Evolutionary conservation across 2,113 vertebrate genomes (phyloP), one percentile per base, ranked within the genome.

Genomic region (Fulmarus glacialis): DNA sequence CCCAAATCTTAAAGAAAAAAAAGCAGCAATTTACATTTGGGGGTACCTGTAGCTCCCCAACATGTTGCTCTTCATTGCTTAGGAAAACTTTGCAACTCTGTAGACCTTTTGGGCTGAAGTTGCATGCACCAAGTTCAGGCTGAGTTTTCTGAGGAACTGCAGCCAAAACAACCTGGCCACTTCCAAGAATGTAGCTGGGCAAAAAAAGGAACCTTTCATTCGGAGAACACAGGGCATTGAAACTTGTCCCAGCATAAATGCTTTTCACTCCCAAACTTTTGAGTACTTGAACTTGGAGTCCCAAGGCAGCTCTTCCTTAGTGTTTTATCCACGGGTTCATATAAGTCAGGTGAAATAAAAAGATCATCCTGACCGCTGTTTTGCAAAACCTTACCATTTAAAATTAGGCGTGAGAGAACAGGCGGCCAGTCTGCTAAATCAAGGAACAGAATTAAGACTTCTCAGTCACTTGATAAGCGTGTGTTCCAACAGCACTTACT

Each of bases 101-200:
- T n/a, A 52, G 70, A 38, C 29, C 58, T 94, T 96, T 93, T 95
- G 70, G 91, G 71, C 67, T 80, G 53, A 68, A 88, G 78, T 24
- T 94, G 83, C 72, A 77, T 85, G 81, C 71, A 45, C 62, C 0
- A 8, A 93, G 80, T 84, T 91, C 90, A 93, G 81, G 52, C 86
- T 82, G 73, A 92, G 40, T 87, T 79, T 87, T 96, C 81, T 75
- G 81, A 96, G 66, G 15, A 91, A 59, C 58, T 85, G 73, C 73
- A 96, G 95, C 94, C 95, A 96, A 97, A 97, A 96, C 89, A 96
- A 87, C 87, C 29, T 66, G 4, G 64, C 68, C 87, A 87, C 81
- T 96, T 96, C 83, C 91, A 96, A 96, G 89, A 96, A 96, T 21
- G 73, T 82, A 82, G 73, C 70, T 80, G 66, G 77, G 80, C 8